These are phyloP conservation scores for Idaea dimidiata DNA, from an alignment of 2,888 invertebrate genomes.

Conservation along the genomic window DNA sequence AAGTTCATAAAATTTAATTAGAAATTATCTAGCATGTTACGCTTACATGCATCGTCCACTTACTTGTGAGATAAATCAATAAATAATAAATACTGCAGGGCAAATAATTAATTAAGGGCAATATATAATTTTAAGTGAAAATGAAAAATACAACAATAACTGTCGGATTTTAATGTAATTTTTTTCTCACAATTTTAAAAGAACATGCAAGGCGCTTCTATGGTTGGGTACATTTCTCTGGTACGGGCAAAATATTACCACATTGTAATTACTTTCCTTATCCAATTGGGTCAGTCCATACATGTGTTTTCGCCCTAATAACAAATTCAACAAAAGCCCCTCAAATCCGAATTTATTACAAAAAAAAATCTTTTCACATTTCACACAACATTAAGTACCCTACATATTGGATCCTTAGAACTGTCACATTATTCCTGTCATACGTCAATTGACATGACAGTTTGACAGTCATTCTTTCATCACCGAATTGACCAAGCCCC, in stretches of 20 bases:
- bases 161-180: too few species aligned
- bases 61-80: too few species aligned
- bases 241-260: too few species aligned
- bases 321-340: neutral
- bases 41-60: too few species aligned
- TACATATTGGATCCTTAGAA: conserved; percentile 9
- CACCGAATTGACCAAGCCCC: conserved; percentile 2
- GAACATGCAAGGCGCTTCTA: too few species aligned
- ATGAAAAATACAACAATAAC: too few species aligned
- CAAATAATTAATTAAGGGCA: too few species aligned
- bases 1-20: neutral
- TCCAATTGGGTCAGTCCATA: neutral
- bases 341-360: neutral
- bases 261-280: neutral
- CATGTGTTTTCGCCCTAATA: neutral
- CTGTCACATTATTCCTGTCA: conserved; percentile 27
- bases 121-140: too few species aligned
- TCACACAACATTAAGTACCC: neutral
- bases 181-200: too few species aligned
- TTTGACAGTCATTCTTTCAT: conserved; percentile 17
- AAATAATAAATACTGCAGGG: too few species aligned
- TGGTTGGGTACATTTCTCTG: too few species aligned
- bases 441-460: conserved; percentile 25
- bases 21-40: neutral
- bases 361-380: neutral